phyloP scores from a whole-genome alignment of 2,888 invertebrate genomes.

The Liposcelis brunnea region DNA sequence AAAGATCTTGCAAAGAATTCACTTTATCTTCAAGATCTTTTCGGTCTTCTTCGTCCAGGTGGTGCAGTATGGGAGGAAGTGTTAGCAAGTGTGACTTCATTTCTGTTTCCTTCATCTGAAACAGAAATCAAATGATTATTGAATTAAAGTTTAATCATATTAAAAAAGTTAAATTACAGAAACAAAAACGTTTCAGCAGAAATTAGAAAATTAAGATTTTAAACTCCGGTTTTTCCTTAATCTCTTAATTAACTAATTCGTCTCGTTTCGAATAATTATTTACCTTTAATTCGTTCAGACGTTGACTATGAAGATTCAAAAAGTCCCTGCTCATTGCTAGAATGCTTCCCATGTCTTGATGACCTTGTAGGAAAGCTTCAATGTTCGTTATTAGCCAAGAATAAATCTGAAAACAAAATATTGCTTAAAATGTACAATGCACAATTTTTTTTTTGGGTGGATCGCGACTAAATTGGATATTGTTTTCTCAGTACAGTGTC shows the following conservation, averaged over 20 bases:
- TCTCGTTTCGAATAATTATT: constrained; percentile 12
- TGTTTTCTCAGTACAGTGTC: too few relatives aligned
- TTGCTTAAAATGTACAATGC: neutral
- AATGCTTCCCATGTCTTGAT: constrained; percentile 56
- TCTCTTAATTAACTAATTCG: too few relatives aligned
- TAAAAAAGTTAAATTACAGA: neutral
- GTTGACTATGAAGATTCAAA: constrained; percentile 49
- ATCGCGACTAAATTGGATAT: too few relatives aligned
- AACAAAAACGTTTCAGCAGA: neutral
- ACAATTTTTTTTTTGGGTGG: neutral
- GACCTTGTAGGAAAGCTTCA: constrained; percentile 52
- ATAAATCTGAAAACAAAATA: constrained; percentile 34
- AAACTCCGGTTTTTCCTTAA: too few relatives aligned
- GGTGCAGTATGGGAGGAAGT: constrained; percentile 42
- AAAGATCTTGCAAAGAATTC: constrained; percentile 40
- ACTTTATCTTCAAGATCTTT: constrained; percentile 44
- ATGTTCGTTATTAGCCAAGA: constrained; percentile 59
- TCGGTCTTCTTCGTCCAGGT: constrained; percentile 44
- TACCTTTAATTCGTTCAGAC: constrained; percentile 55
- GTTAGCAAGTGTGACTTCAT: constrained; percentile 44
- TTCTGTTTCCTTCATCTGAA: constrained; percentile 46
- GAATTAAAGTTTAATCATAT: constrained; percentile 5
- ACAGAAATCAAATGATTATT: constrained; percentile 18
- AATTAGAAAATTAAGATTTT: neutral
- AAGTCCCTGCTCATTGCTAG: constrained; percentile 50